Evolutionary conservation across 1,140 invertebrate species (phyloP), one percentile per base, ranked within the genome.

Genomic region (Cepaea nemoralis): DNA sequence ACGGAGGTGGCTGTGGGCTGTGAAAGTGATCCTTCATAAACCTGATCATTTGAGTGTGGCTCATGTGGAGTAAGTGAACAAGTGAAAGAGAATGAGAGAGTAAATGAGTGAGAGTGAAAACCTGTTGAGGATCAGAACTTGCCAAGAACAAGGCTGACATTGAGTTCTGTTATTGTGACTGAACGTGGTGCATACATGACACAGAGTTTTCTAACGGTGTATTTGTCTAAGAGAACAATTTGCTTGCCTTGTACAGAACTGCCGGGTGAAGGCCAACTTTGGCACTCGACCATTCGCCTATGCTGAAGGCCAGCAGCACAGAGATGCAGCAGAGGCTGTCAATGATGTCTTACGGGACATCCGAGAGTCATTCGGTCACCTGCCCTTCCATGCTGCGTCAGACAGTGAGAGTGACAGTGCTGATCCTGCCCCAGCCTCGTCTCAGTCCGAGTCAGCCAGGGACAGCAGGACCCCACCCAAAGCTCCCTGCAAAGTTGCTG

Each of bases 251-350:
- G 33, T 12, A n/a, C 83, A 91, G 91, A 87, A 88, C 77, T 90
- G 88, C 42, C 86, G 88, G 77, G 84, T 92, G 33, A 86, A 86
- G 82, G 90, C 91, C 37, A 92, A 92, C 82, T 92, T 92, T 88
- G 91, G 91, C 77, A 83, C 88, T 0, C 73, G 88, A 27, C 87
- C 89, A 40, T 92, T 91, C 86, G 86, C 88, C 0, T 92, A 89
- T 83, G 89, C 89, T 35, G 91, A 92, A 81, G 91, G 90, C 39
- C 88, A 89, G 69, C 86, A 90, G 73, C 90, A 91, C 77, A 63
- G 86, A 19, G 89, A 89, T 55, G 88, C 88, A 12, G 90, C 89
- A 35, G 88, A 90, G 73, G 88, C 86, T 55, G 88, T 86, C 48
- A 86, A 87, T 80, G 89, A 91, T 75, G 82, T 89, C 45, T 88